Evolutionary conservation across 2,888 invertebrate genomes (phyloP).

Genomic region (Drosophila antonietae): DNA sequence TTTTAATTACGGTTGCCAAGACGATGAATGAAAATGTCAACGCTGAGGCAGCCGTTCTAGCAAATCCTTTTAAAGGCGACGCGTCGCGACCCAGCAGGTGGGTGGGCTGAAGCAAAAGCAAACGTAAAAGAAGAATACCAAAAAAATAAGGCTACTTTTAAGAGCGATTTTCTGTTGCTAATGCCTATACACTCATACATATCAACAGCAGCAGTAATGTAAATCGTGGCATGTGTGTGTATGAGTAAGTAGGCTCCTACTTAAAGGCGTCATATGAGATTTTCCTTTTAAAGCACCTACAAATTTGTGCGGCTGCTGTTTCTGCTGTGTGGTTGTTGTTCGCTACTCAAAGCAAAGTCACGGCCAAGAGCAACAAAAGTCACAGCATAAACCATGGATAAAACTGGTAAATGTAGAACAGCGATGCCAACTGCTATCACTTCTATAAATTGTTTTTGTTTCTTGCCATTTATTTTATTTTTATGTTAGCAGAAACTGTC

Average conservation of each 20-base stretch:
- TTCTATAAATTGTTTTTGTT: conserved; percentile 19
- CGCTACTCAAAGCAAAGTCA: conserved; percentile 68
- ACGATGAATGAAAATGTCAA: conserved; percentile 82
- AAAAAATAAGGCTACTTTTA: conserved; percentile 41
- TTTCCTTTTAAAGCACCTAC: conserved; percentile 57
- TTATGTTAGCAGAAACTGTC: conserved; percentile 34
- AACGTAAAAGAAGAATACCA: conserved; percentile 17
- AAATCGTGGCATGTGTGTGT: conserved; percentile 58
- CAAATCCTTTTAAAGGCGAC: conserved; percentile 33
- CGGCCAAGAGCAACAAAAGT: conserved; percentile 62
- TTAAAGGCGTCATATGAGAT: conserved; percentile 54
- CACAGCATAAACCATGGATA: conserved; percentile 36
- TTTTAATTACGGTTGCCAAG: conserved; percentile 83
- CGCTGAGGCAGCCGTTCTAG: conserved; percentile 38
- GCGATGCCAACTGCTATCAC: conserved; percentile 68
- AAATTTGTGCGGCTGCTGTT: conserved; percentile 22
- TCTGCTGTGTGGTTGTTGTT: conserved; percentile 16
- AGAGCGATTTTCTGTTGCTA: conserved; percentile 72
- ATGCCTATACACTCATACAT: conserved; percentile 5
- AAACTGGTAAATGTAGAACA: conserved; percentile 43
- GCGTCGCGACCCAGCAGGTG: conserved; percentile 59
- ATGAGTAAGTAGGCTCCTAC: conserved; percentile 41
- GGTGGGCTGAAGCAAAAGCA: conserved; percentile 15
- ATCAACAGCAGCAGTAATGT: conserved; percentile 40
- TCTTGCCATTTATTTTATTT: conserved; percentile 4